phyloP scores from a whole-genome alignment of 2,888 invertebrate genomes.

The Homarus gammarus region DNA sequence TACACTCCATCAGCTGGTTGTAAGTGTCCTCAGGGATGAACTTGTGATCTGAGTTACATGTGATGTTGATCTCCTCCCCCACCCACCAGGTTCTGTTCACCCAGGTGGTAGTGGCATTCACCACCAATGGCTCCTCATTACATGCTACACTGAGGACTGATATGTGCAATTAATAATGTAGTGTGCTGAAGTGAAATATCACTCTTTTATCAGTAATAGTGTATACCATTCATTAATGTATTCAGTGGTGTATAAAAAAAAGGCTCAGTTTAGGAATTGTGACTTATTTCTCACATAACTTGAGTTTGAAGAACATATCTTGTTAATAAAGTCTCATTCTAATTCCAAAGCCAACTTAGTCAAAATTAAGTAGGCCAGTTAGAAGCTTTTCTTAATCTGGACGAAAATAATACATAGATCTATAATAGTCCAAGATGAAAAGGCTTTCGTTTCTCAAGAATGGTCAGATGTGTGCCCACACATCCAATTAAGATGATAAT shows the following conservation, averaged over 20 bases:
- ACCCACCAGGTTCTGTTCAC: not conserved
- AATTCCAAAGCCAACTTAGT: too few species aligned
- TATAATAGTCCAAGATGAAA: not conserved
- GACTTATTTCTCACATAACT: too few species aligned
- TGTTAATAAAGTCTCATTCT: too few species aligned
- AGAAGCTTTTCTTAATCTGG: too few species aligned
- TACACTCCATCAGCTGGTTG: not conserved
- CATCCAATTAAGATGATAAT: not conserved
- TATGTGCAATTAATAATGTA: not conserved
- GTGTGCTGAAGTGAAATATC: not conserved
- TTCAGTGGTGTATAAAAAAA: not conserved
- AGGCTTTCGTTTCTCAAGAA: not conserved
- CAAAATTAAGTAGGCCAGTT: too few species aligned
- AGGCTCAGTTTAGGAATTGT: not conserved
- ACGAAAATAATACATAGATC: too few species aligned
- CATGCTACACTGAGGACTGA: not conserved
- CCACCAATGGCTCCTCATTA: not conserved
- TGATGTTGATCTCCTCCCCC: not conserved
- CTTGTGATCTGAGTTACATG: not conserved
- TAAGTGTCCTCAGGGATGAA: not conserved
- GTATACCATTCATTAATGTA: not conserved
- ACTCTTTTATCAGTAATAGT: not conserved
- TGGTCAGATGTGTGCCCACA: not conserved
- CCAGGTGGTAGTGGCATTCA: not conserved
- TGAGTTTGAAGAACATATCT: too few species aligned